Conservation (phyloP, 1,140 invertebrate species). For the Drosophila obscura region DNA sequence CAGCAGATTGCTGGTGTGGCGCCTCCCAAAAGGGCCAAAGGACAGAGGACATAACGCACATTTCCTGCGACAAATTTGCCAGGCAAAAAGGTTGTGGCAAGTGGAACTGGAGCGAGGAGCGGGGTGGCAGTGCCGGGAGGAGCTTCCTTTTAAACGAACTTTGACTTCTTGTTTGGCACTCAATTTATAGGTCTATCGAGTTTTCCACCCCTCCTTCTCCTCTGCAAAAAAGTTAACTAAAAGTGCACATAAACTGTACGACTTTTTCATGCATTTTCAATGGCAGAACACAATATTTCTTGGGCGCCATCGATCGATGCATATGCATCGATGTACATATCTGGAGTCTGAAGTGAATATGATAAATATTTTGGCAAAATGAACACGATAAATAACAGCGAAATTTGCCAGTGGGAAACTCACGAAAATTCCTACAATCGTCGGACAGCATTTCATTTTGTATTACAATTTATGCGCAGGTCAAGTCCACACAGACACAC, state of each 20-base stretch:
- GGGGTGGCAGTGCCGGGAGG: not conserved
- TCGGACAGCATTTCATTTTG: constrained; percentile 64
- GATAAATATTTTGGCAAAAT: constrained; percentile 32
- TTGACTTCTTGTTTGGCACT: constrained; percentile 73
- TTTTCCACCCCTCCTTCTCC: constrained; percentile 31
- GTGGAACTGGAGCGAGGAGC: constrained; percentile 4
- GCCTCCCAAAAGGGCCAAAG: constrained; percentile 52
- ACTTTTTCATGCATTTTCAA: constrained; percentile 73
- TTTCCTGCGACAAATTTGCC: constrained; percentile 80
- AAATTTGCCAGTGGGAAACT: constrained; percentile 47
- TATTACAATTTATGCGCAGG: constrained; percentile 80
- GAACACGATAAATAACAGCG: constrained; percentile 42
- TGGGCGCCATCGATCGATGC: constrained; percentile 39
- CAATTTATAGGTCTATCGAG: constrained; percentile 81
- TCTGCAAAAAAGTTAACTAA: constrained; percentile 63
- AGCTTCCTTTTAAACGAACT: constrained; percentile 69
- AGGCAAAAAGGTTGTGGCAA: constrained; percentile 50
- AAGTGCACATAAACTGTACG: constrained; percentile 71
- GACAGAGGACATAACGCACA: constrained; percentile 66
- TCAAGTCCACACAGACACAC: constrained; percentile 54
- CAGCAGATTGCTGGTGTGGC: constrained; percentile 30
- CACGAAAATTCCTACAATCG: constrained; percentile 45
- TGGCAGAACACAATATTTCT: constrained; percentile 63
- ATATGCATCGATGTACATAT: constrained; percentile 13
- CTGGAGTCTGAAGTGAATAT: constrained; percentile 1